Evolutionary conservation across 2,113 vertebrate genomes (phyloP).

Genomic region (Casuarius casuarius): DNA sequence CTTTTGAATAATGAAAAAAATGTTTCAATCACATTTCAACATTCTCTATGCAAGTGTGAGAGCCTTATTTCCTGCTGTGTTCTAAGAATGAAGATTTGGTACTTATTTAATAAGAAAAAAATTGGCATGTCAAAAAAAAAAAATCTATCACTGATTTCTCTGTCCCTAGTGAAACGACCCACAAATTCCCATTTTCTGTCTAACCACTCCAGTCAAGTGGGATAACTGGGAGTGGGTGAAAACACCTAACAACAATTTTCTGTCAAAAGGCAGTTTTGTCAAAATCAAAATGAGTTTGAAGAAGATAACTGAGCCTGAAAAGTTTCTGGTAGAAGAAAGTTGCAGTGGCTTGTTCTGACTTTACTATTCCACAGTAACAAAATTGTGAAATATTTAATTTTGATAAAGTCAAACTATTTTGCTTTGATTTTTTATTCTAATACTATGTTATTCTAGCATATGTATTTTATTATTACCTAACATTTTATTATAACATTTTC

Average conservation of each 20-base stretch:
- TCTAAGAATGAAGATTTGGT: background rate
- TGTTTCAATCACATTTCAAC: background rate
- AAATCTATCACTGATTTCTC: background rate
- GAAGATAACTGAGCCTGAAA: background rate
- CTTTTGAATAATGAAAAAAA: background rate
- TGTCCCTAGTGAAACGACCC: background rate
- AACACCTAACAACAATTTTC: background rate
- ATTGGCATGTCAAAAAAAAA: background rate
- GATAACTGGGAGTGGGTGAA: background rate
- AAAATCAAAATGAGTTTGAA: background rate
- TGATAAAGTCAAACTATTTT: background rate
- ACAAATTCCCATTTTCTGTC: background rate
- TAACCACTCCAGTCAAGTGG: background rate
- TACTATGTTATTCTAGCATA: background rate
- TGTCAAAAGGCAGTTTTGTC: background rate
- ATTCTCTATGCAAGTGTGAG: background rate
- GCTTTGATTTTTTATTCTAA: background rate
- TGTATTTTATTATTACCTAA: background rate
- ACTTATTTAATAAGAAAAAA: background rate
- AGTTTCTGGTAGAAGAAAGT: background rate
- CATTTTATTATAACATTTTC: background rate
- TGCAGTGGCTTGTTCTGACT: background rate
- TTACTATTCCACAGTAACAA: background rate
- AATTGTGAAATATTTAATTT: background rate
- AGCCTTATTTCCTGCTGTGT: background rate